phyloP scores from a whole-genome alignment of 2,113 vertebrate species.

The Colius striatus region DNA sequence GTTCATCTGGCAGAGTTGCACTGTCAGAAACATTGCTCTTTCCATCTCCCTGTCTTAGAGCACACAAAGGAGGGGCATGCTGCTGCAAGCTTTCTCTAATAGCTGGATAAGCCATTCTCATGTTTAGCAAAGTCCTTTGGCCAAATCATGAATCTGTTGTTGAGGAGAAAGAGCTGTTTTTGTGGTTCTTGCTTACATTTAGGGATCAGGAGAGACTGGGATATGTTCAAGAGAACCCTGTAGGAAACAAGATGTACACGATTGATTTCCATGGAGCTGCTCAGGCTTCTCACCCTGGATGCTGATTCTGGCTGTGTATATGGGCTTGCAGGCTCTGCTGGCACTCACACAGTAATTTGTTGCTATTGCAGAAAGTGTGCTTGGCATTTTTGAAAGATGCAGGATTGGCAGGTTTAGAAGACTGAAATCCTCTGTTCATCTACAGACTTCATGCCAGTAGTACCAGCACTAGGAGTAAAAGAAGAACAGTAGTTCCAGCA shows the following conservation, averaged over 20 bases:
- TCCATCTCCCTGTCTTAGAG: not conserved
- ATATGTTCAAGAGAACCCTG: not conserved
- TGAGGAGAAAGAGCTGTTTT: not conserved
- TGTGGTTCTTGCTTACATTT: not conserved
- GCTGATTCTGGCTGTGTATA: not conserved
- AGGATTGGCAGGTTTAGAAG: conserved; percentile 29
- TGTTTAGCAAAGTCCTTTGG: not conserved
- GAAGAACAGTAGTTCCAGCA: not conserved
- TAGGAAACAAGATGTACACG: not conserved
- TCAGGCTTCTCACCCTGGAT: not conserved
- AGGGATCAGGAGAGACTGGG: not conserved
- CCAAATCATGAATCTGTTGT: not conserved
- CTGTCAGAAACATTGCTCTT: not conserved
- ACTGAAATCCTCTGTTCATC: conserved; percentile 31
- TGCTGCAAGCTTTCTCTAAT: not conserved
- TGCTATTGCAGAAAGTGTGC: not conserved
- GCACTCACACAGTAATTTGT: not conserved
- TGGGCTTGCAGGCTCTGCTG: not conserved
- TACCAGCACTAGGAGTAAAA: not conserved
- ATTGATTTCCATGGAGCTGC: not conserved
- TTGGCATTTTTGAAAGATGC: conserved; percentile 40
- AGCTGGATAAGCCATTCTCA: not conserved
- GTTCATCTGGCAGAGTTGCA: not conserved
- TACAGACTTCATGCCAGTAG: conserved; percentile 8
- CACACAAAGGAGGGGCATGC: not conserved